Evolutionary conservation across 2,113 vertebrate genomes (phyloP), one percentile per base, ranked within the genome.

Genomic region (Brachyistius frenatus): DNA sequence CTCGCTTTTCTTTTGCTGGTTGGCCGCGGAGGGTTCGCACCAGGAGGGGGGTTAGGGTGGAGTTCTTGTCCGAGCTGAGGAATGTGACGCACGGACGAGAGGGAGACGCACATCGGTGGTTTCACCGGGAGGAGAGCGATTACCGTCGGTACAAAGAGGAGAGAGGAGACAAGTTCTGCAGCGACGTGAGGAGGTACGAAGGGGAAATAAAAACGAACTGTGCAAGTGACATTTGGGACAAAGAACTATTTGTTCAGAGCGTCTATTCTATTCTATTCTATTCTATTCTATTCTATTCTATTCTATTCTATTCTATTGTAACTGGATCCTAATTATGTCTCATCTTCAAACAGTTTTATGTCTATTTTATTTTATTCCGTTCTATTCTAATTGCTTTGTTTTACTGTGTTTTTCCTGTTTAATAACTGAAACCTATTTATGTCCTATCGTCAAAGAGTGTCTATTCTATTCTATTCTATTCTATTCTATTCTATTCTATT

Each of bases 21-120:
- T 56, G 32, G 35, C 33, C 3, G 66, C 6, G 73, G 56, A 67
- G 61, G 83, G 53, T 30, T 53, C 32, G 47, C 63, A 32, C 56
- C 35, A 39, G 49, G 31, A 37, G 61, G 60, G 49, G 11, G 46
- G 14, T 56, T 69, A 33, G 72, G 76, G 77, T 47, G 82, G 81
- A 76, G 64, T 52, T 69, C 5, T 23, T 23, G 55, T 7, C 58
- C 69, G 75, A 50, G 63, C 37, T 32, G 57, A 72, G 86, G 88
- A 92, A 90, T 92, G 84, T 89, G 73, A 89, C 73, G 56, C 30
- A 53, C 77, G 6, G 81, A 76, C 57, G 35, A 49, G 15, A 71
- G 61, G 35, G 52, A 78, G 66, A 76, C 70, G 65, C 64, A 13
- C 56, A 64, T 63, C 81, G 81, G 71, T 11, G 15, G 57, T 52